phyloP scores from a whole-genome alignment of 2,113 vertebrate species.

The Sander vitreus region DNA sequence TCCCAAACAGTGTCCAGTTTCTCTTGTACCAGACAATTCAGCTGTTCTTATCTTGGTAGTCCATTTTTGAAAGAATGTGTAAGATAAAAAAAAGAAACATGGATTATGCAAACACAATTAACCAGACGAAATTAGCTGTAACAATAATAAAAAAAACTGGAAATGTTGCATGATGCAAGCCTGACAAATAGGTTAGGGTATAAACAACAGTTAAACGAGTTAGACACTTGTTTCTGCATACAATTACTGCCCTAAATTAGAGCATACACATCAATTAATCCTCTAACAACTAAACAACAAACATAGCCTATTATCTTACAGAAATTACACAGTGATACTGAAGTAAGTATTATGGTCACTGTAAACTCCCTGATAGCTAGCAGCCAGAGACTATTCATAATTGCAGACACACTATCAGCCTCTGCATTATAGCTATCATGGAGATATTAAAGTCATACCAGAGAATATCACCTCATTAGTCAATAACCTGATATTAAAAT shows the following conservation, averaged over 20 bases:
- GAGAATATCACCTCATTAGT: neutral
- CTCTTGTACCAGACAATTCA: neutral
- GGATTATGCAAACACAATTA: neutral
- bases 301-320: neutral
- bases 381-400: neutral
- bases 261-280: neutral
- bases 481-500: neutral
- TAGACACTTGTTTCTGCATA: neutral
- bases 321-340: neutral
- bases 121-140: neutral
- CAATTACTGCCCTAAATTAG: too few relatives aligned
- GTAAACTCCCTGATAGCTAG: neutral
- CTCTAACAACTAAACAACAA: neutral
- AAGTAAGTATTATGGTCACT: neutral
- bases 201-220: neutral
- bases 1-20: conserved; percentile 8
- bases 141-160: neutral
- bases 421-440: neutral
- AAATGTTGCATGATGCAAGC: neutral
- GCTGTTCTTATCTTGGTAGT: neutral
- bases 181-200: neutral
- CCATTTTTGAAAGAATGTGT: neutral
- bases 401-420: neutral
- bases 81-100: neutral
- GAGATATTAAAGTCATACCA: neutral